Percentiles rank a stretch among this genome's conserved stretches.
phyloP scores from a whole-genome alignment of 2,888 invertebrate species.

The Xanthia togata region DNA sequence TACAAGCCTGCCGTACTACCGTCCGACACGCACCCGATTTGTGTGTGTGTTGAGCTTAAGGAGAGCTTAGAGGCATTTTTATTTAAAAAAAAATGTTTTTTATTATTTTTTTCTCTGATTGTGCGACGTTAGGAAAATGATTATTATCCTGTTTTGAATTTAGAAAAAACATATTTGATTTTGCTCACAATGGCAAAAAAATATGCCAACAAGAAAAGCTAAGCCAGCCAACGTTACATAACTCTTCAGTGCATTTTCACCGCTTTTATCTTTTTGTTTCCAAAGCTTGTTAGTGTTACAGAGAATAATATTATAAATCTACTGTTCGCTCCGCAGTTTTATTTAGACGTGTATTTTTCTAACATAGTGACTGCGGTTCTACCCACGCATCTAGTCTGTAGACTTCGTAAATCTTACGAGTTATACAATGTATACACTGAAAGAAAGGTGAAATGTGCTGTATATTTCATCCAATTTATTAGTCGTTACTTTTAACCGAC shows the following conservation, averaged over 20 bases:
- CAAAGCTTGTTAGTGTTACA: constrained; percentile 27
- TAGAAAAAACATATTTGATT: neutral
- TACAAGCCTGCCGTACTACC: too few relatives aligned
- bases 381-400: constrained; percentile 42
- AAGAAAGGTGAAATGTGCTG: constrained; percentile 32
- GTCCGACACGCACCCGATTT: too few relatives aligned
- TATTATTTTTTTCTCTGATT: neutral
- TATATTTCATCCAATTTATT: constrained; percentile 31
- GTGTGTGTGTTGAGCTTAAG: too few relatives aligned
- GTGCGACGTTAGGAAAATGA: neutral
- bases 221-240: neutral
- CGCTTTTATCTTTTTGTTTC: constrained; percentile 18
- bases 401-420: constrained; percentile 46
- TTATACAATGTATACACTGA: constrained; percentile 29
- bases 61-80: neutral
- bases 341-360: constrained; percentile 54
- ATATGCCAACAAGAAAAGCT: neutral
- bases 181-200: constrained; percentile 9
- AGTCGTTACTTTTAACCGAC: neutral
- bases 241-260: constrained; percentile 25
- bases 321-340: constrained; percentile 39
- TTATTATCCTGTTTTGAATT: neutral
- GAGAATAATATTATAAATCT: constrained; percentile 48
- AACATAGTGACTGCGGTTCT: constrained; percentile 21
- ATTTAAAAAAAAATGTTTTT: too few relatives aligned